phyloP scores from a whole-genome alignment of 2,888 invertebrate species.

The Aleiodes leptofemur region DNA sequence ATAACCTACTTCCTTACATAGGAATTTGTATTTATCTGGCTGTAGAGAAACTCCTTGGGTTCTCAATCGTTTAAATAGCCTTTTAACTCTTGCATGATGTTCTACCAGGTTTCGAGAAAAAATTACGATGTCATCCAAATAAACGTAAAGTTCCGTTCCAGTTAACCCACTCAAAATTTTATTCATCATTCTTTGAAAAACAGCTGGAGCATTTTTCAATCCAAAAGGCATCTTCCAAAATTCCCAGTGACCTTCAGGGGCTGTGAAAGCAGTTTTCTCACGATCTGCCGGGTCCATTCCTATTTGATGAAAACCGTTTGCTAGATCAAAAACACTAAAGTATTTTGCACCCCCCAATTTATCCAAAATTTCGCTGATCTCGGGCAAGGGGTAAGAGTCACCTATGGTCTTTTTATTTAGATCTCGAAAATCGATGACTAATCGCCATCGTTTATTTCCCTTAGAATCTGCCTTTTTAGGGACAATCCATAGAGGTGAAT shows the following conservation, averaged over 20 bases:
- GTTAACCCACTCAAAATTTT: too few species aligned
- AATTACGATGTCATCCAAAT: not conserved
- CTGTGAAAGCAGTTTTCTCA: not conserved
- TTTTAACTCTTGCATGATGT: not conserved
- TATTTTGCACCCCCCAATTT: not conserved
- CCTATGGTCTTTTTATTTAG: not conserved
- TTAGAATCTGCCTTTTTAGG: not conserved
- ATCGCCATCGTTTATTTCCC: not conserved
- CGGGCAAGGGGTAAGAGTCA: not conserved
- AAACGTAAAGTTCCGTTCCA: too few species aligned
- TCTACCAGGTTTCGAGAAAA: not conserved
- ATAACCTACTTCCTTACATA: too few species aligned
- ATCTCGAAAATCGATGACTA: not conserved
- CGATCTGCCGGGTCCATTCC: not conserved
- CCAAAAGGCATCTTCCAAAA: too few species aligned
- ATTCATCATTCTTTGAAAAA: too few species aligned
- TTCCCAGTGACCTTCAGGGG: not conserved
- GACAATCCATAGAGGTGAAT: not conserved
- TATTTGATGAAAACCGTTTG: too few species aligned
- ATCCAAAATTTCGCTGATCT: not conserved
- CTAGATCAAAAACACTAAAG: too few species aligned
- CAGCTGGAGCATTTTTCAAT: too few species aligned
- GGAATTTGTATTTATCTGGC: too few species aligned
- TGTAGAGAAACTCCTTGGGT: too few species aligned
- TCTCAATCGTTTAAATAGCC: too few species aligned